Evolutionary conservation across 2,888 invertebrate genomes (phyloP), one percentile per base, ranked within the genome.

Genomic region (Aleiodes testaceus): DNA sequence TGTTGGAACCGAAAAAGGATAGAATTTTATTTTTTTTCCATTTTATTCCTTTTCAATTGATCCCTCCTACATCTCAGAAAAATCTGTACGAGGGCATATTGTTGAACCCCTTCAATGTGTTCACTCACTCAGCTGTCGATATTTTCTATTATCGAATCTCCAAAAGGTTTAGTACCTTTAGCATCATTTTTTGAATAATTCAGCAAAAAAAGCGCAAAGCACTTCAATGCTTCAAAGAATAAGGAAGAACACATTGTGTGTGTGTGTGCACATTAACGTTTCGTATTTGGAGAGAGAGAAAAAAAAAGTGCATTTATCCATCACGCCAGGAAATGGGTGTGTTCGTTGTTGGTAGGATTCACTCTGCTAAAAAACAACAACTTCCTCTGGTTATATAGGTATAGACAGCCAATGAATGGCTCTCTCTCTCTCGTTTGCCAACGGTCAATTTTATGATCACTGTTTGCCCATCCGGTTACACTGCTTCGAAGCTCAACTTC

Each of bases 1-100:
- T 82, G 81, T 77, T 77, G 75, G 72, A 30, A 52, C 69, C 67
- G 63, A 68, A 68, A 80, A 83, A 79, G 81, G 81, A 79, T 82
- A 81, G 66, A 79, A 74, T 78, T 77, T 77, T 75, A 77, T 78
- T 79, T 79, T 79, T 82, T 77, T 47, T 76, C 77, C 72, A 73
- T 77, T 74, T 53, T 64, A 65, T 36, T 52, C 61, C 55, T 68
- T 74, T 69, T 36, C 42, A 49, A 69, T 65, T 61, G 72, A 64
- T 75, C 74, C 74, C 73, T 63, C 72, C 72, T 47, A 68, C 49
- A 61, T 36, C 16, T 59, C 49, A 49, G 65, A 66, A 47, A 65
- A 18, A 55, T 14, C 14, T 53, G 53, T 65, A 36, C 36, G 5
- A 16, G 49, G 20, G n/a, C 12, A 36, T 45, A 61, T 69, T 14